Conservation (phyloP, 2,113 vertebrate genomes). For the Rhynchomys soricoides region DNA sequence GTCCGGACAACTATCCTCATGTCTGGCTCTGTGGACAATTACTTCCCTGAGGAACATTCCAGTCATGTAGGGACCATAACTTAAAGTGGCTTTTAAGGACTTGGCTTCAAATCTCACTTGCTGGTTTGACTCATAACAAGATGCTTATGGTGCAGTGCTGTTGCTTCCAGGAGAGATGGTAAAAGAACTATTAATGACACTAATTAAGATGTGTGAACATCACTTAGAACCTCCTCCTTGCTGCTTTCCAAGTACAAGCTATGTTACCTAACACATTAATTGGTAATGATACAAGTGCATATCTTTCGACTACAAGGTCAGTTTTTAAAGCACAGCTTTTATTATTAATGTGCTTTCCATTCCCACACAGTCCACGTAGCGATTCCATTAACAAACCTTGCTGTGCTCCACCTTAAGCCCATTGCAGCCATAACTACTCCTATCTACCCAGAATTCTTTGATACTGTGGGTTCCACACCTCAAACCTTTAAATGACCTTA, state of each 20-base stretch:
- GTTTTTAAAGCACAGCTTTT: conserved; percentile 74
- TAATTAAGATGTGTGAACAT: conserved; percentile 81
- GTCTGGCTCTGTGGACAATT: not conserved
- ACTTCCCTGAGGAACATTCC: conserved; percentile 61
- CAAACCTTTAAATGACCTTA: not conserved
- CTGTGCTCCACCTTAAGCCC: conserved; percentile 16
- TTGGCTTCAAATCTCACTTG: conserved; percentile 67
- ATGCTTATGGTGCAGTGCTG: conserved; percentile 22
- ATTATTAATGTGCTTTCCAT: conserved; percentile 73
- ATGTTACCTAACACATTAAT: conserved; percentile 79
- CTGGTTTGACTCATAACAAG: conserved; percentile 70
- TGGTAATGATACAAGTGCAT: conserved; percentile 77
- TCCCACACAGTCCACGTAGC: conserved; percentile 29
- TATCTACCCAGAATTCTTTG: not conserved
- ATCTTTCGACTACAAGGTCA: conserved; percentile 79
- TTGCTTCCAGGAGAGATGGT: conserved; percentile 67
- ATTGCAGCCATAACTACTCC: not conserved
- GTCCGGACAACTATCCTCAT: not conserved
- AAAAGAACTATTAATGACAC: conserved; percentile 69
- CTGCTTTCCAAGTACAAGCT: conserved; percentile 76
- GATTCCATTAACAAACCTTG: conserved; percentile 69
- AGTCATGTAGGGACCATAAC: conserved; percentile 64
- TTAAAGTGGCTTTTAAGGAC: conserved; percentile 68
- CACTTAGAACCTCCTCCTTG: conserved; percentile 74
- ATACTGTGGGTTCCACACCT: not conserved